These are phyloP conservation scores for Ditylenchus weischeri DNA, from an alignment of 2,888 invertebrate species.

Conservation along the genomic window DNA sequence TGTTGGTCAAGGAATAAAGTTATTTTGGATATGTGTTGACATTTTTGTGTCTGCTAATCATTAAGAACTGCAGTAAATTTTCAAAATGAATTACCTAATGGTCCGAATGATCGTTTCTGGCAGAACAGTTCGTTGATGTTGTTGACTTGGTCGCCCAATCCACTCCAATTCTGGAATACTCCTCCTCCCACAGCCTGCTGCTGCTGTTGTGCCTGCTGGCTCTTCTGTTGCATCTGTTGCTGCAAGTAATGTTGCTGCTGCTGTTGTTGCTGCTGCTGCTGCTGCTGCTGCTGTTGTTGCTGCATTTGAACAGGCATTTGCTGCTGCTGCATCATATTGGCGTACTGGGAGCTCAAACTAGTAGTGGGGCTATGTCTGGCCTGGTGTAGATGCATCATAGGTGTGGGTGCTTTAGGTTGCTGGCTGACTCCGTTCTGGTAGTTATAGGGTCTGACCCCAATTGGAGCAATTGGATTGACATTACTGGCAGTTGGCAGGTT, in stretches of 20 bases:
- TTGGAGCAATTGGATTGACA: slow-evolving; percentile 21
- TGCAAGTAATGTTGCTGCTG: background rate
- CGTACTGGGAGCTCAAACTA: background rate
- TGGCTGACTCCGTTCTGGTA: slow-evolving; percentile 23
- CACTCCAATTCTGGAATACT: slow-evolving; percentile 22
- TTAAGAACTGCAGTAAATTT: background rate
- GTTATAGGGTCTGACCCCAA: slow-evolving; percentile 25
- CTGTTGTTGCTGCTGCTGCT: slow-evolving; percentile 13
- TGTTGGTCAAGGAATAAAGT: too few species aligned
- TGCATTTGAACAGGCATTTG: slow-evolving; percentile 12
- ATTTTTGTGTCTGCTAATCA: too few species aligned
- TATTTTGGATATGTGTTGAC: too few species aligned
- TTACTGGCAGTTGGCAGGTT: slow-evolving; percentile 6
- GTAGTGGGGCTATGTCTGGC: background rate
- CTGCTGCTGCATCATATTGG: slow-evolving; percentile 1
- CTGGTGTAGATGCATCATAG: slow-evolving; percentile 1
- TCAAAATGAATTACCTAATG: slow-evolving; percentile 16
- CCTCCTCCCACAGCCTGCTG: slow-evolving; percentile 3
- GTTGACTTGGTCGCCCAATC: slow-evolving; percentile 26
- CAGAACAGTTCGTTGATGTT: slow-evolving; percentile 29
- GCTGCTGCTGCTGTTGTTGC: background rate
- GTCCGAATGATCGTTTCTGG: slow-evolving; percentile 27
- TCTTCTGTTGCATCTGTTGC: background rate
- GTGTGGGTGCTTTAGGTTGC: slow-evolving; percentile 1
- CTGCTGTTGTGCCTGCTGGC: background rate